phyloP scores from a whole-genome alignment of 35 echinoderm and acorn worm genomes.

The Heliocidaris tuberculata region DNA sequence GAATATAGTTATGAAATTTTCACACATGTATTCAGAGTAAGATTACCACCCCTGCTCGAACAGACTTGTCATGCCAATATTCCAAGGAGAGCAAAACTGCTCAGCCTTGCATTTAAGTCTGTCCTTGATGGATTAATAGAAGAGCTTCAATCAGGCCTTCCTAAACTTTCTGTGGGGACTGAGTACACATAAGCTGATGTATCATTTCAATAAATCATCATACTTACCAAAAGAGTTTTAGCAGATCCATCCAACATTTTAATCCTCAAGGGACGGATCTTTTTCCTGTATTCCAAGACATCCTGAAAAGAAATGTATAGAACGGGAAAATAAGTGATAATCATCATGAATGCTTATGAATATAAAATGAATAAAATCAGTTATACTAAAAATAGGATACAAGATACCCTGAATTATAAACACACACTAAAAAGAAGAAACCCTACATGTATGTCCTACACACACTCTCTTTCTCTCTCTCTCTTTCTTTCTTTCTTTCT shows the following conservation, averaged over 20 bases:
- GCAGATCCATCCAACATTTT: conserved; percentile 95
- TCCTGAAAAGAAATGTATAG: conserved; percentile 65
- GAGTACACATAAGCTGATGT: neutral
- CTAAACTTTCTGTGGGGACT: neutral
- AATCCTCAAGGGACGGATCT: conserved; percentile 88
- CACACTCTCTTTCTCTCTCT: too few species aligned
- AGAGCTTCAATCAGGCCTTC: neutral
- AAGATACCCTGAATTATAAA: too few species aligned
- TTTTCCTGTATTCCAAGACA: conserved; percentile 91
- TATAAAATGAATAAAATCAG: neutral
- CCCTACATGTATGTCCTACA: too few species aligned
- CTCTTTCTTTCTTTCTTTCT: too few species aligned
- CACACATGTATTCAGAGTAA: too few species aligned
- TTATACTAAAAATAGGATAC: too few species aligned
- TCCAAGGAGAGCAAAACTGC: too few species aligned
- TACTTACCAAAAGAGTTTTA: conserved; percentile 94
- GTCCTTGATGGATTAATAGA: neutral
- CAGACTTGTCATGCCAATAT: too few species aligned
- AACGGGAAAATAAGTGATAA: neutral
- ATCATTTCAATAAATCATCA: conserved; percentile 13
- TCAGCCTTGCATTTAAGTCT: neutral
- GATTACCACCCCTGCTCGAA: too few species aligned
- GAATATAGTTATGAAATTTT: too few species aligned
- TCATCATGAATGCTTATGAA: neutral
- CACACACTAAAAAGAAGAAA: too few species aligned